Percentiles rank a stretch among this genome's conserved stretches.
Conservation (phyloP, 2,113 vertebrate species). For the Cacatua alba region DNA sequence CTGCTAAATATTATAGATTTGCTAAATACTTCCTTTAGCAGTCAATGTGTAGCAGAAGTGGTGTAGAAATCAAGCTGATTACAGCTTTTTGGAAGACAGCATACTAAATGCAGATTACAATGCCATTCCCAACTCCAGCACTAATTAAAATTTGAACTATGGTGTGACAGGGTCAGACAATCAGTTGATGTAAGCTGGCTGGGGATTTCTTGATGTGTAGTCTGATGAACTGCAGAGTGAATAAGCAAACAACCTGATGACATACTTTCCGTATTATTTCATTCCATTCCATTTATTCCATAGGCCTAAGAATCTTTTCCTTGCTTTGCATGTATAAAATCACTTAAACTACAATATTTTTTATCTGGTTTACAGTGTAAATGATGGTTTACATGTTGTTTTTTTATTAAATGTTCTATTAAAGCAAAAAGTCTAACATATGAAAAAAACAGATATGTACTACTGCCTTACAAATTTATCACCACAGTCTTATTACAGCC, state of each 20-base stretch:
- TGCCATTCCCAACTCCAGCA: neutral
- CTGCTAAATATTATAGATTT: neutral
- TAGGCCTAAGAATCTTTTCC: neutral
- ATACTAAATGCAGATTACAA: neutral
- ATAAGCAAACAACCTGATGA: neutral
- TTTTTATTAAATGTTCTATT: neutral
- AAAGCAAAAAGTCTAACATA: neutral
- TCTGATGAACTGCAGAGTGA: neutral
- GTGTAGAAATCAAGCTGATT: neutral
- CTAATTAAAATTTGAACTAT: neutral
- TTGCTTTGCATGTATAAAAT: neutral
- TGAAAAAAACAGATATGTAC: neutral
- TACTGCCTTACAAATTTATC: neutral
- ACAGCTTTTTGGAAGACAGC: neutral
- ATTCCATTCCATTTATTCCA: neutral
- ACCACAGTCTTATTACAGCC: neutral
- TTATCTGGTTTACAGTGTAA: neutral
- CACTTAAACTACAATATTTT: fast-evolving
- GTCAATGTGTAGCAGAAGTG: neutral
- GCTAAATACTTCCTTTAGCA: neutral
- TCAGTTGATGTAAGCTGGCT: neutral
- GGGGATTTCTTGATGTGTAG: neutral
- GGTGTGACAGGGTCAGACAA: neutral
- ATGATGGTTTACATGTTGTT: neutral
- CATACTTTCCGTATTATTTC: neutral